Evolutionary conservation across 2,888 invertebrate genomes (phyloP).

Genomic region (Phania funesta): DNA sequence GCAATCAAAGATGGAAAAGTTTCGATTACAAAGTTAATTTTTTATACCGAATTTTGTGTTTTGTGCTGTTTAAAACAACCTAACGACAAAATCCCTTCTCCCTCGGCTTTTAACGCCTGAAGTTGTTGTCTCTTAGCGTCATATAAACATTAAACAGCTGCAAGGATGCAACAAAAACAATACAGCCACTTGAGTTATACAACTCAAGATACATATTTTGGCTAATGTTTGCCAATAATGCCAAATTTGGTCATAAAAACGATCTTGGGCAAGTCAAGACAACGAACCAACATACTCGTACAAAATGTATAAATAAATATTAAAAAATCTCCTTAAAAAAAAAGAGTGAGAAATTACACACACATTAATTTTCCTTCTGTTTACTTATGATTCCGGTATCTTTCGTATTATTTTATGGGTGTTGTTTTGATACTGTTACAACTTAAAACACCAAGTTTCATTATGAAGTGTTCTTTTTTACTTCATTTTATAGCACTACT

Average conservation of each 20-base stretch:
- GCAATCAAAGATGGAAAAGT: constrained; percentile 67
- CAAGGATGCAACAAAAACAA: constrained; percentile 25
- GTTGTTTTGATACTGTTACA: constrained; percentile 45
- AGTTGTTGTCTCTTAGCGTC: constrained; percentile 44
- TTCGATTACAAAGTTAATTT: constrained; percentile 67
- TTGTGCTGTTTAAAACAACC: background rate
- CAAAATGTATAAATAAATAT: constrained; percentile 51
- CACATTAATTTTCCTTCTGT: constrained; percentile 69
- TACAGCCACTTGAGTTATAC: constrained; percentile 21
- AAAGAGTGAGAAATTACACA: constrained; percentile 71
- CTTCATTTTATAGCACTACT: constrained; percentile 16
- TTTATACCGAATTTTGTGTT: constrained; percentile 37
- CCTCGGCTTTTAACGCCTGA: background rate
- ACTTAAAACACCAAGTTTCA: constrained; percentile 54
- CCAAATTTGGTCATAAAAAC: constrained; percentile 60
- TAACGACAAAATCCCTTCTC: constrained; percentile 6
- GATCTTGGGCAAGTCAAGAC: constrained; percentile 44
- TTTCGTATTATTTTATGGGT: constrained; percentile 41
- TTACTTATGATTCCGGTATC: constrained; percentile 55
- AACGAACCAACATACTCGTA: too few species aligned
- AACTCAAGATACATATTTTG: constrained; percentile 54
- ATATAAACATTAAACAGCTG: constrained; percentile 62
- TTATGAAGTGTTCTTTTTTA: constrained; percentile 55
- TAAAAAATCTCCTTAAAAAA: constrained; percentile 25
- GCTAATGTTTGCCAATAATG: constrained; percentile 63